These are phyloP conservation scores for Xylocopa sonorina DNA, from an alignment of 1,140 invertebrate species.

Conservation along the genomic window DNA sequence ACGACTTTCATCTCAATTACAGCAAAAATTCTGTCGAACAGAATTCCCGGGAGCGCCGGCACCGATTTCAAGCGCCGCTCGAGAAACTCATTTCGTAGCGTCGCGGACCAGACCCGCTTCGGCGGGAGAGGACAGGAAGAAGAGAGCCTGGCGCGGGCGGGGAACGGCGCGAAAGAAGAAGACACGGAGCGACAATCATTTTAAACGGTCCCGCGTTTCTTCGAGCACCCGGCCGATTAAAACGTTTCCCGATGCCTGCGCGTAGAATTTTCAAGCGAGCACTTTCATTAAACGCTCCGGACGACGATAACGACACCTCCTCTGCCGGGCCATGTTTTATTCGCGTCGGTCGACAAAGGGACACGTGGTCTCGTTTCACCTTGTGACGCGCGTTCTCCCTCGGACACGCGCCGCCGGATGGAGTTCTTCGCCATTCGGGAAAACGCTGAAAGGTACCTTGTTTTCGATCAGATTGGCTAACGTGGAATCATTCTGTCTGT, in stretches of 20 bases:
- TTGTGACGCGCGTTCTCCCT: constrained; percentile 15
- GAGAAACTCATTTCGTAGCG: constrained; percentile 39
- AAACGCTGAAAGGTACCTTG: constrained; percentile 4
- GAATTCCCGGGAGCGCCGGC: constrained; percentile 24
- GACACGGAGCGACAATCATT: constrained; percentile 22
- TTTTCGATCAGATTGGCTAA: background rate
- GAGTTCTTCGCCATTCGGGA: constrained; percentile 51
- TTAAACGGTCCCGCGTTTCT: constrained; percentile 39
- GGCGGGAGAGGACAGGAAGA: background rate
- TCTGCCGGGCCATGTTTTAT: constrained; percentile 30
- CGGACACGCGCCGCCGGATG: background rate
- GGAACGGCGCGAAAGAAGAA: background rate
- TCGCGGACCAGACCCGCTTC: background rate
- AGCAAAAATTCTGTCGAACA: constrained; percentile 33
- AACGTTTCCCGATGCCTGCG: constrained; percentile 48
- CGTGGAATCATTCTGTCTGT: background rate
- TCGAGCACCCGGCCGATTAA: constrained; percentile 36
- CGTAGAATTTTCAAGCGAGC: constrained; percentile 43
- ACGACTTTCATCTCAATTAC: constrained; percentile 32
- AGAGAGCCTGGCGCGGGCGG: background rate
- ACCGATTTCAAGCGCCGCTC: constrained; percentile 22
- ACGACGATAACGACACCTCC: constrained; percentile 35
- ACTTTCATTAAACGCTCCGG: constrained; percentile 57
- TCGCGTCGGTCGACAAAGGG: constrained; percentile 37
- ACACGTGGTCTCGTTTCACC: constrained; percentile 23